Percentiles rank a stretch among this genome's conserved stretches.
Conservation (phyloP, 2,888 invertebrate genomes). For the Drosophila mimetica region DNA sequence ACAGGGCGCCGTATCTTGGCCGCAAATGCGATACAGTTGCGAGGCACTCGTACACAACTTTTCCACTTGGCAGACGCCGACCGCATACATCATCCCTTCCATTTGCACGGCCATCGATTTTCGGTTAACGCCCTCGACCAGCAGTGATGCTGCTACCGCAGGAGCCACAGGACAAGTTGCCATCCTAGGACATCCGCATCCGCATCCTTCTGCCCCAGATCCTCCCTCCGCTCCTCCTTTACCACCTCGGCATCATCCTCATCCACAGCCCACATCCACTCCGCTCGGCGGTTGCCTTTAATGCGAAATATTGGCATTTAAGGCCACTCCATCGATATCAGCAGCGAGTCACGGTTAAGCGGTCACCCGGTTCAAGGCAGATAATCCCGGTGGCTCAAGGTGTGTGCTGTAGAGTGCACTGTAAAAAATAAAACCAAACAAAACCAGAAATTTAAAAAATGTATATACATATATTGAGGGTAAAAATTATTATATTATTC, state of each 20-base stretch:
- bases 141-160: constrained; percentile 65
- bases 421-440: background rate
- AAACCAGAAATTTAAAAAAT: background rate
- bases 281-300: constrained; percentile 36
- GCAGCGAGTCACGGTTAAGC: constrained; percentile 77
- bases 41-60: constrained; percentile 45
- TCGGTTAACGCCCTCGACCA: constrained; percentile 78
- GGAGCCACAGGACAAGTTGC: constrained; percentile 47
- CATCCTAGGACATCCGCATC: constrained; percentile 26
- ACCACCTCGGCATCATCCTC: background rate
- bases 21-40: constrained; percentile 44
- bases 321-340: constrained; percentile 78
- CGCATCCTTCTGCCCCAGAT: constrained; percentile 10
- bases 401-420: constrained; percentile 14
- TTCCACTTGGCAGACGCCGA: constrained; percentile 71
- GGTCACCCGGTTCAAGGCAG: constrained; percentile 71
- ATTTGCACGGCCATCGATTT: constrained; percentile 82
- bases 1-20: constrained; percentile 22
- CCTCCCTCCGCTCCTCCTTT: background rate
- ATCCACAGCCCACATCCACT: constrained; percentile 21
- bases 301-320: constrained; percentile 69
- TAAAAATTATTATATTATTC: no score
- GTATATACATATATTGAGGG: no score
- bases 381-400: constrained; percentile 67
- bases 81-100: constrained; percentile 82